phyloP scores from a whole-genome alignment of 1,140 invertebrate genomes.

The Agrilus planipennis region DNA sequence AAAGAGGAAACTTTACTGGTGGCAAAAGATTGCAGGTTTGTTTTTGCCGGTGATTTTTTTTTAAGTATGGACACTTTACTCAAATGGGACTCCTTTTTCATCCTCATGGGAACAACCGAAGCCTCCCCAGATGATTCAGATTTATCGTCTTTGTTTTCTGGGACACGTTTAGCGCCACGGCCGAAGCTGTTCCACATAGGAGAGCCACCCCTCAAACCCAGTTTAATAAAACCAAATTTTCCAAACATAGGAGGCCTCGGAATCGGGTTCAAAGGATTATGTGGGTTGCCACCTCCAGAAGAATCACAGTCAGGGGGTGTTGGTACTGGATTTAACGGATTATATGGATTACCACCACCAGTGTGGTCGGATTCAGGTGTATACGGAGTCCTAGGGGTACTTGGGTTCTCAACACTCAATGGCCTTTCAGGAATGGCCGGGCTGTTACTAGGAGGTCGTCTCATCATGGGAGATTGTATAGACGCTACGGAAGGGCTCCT shows the following conservation, averaged over 20 bases:
- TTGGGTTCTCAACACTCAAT: constrained; percentile 44
- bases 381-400: constrained; percentile 38
- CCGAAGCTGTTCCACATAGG: constrained; percentile 51
- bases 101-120: constrained; percentile 10
- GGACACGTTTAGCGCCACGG: constrained; percentile 28
- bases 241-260: constrained; percentile 38
- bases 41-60: constrained; percentile 39
- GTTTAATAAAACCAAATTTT: constrained; percentile 43
- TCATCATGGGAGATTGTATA: constrained; percentile 41
- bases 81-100: constrained; percentile 38
- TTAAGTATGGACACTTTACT: constrained; percentile 45
- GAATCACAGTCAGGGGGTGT: constrained; percentile 23
- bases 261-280: constrained; percentile 41
- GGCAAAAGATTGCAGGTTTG: constrained; percentile 37
- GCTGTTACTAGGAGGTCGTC: constrained; percentile 40
- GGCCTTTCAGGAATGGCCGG: constrained; percentile 44
- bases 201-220: constrained; percentile 55
- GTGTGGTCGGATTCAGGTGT: constrained; percentile 21
- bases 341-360: constrained; percentile 15
- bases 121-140: constrained; percentile 16
- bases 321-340: constrained; percentile 3
- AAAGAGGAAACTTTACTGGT: constrained; percentile 43
- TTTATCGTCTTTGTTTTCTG: constrained; percentile 18
- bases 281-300: constrained; percentile 39
- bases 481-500: constrained; percentile 36